Evolutionary conservation across 2,888 invertebrate genomes (phyloP).

Genomic region (Seladonia tumulorum): DNA sequence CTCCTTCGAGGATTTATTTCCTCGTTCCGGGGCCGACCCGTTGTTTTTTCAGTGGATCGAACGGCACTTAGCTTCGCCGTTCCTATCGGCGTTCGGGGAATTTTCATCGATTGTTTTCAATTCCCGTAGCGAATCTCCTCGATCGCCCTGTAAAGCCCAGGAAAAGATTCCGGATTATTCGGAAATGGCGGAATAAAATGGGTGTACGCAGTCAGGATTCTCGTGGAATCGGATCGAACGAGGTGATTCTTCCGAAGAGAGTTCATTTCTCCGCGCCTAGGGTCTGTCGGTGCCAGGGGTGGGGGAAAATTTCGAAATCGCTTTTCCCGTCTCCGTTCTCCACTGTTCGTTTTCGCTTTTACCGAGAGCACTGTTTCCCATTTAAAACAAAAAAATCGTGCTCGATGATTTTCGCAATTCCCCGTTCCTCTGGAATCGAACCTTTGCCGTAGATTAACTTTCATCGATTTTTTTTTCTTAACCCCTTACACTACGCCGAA

Average conservation of each 20-base stretch:
- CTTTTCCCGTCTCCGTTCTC: neutral
- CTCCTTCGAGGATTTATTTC: constrained; percentile 4
- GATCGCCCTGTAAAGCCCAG: constrained; percentile 29
- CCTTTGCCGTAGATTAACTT: neutral
- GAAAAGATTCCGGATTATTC: constrained; percentile 37
- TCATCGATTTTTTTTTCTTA: neutral
- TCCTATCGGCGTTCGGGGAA: constrained; percentile 5
- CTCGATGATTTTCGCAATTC: neutral
- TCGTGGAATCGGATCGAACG: neutral
- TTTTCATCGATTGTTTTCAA: constrained; percentile 45
- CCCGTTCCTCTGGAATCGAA: neutral
- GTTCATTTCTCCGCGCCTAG: neutral
- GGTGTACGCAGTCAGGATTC: constrained; percentile 15
- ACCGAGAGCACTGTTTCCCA: neutral
- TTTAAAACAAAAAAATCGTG: neutral
- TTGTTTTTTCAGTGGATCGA: constrained; percentile 15
- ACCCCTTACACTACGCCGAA: too few relatives aligned
- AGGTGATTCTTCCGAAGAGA: neutral
- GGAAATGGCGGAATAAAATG: constrained; percentile 14
- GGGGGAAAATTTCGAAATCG: neutral
- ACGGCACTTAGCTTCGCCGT: neutral
- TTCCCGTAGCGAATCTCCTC: constrained; percentile 19
- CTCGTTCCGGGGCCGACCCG: neutral
- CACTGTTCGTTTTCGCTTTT: neutral
- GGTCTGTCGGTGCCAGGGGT: neutral